Conservation (phyloP, 2,888 invertebrate genomes). For the Empis stercorea region DNA sequence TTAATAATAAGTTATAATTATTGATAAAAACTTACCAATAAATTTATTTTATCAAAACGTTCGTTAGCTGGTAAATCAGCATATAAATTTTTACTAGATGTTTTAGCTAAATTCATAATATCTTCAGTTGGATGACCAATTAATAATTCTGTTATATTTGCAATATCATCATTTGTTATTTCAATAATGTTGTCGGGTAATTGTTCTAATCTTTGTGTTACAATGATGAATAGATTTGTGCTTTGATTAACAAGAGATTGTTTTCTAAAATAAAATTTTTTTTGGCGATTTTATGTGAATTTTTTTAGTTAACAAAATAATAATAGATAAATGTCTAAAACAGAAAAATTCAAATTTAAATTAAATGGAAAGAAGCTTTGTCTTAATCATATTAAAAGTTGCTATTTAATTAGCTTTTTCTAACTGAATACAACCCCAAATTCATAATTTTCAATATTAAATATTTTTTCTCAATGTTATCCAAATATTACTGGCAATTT, state of each 20-base stretch:
- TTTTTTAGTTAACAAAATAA: background rate
- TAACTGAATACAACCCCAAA: no score
- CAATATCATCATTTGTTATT: conserved; percentile 27
- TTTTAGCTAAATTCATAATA: conserved; percentile 78
- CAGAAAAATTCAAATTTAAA: no score
- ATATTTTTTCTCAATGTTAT: no score
- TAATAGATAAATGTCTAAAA: background rate
- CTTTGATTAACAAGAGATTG: conserved; percentile 44
- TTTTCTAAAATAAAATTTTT: conserved; percentile 35
- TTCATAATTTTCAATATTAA: no score
- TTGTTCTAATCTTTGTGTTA: conserved; percentile 29
- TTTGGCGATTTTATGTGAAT: no score
- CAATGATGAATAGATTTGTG: conserved; percentile 43
- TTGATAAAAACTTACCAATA: conserved; percentile 55
- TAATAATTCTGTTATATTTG: conserved; percentile 28
- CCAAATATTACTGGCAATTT: no score
- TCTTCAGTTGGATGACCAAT: conserved; percentile 41
- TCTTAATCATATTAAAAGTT: no score
- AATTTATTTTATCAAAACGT: conserved; percentile 65
- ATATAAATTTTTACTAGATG: conserved; percentile 72
- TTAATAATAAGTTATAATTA: background rate
- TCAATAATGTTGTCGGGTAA: conserved; percentile 22
- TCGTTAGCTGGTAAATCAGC: conserved; percentile 53
- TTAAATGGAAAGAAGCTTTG: no score
- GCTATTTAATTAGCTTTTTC: no score